Base-by-base conservation (phyloP, 2,888 invertebrate species). In the Dicyrtoma fusca region DNA sequence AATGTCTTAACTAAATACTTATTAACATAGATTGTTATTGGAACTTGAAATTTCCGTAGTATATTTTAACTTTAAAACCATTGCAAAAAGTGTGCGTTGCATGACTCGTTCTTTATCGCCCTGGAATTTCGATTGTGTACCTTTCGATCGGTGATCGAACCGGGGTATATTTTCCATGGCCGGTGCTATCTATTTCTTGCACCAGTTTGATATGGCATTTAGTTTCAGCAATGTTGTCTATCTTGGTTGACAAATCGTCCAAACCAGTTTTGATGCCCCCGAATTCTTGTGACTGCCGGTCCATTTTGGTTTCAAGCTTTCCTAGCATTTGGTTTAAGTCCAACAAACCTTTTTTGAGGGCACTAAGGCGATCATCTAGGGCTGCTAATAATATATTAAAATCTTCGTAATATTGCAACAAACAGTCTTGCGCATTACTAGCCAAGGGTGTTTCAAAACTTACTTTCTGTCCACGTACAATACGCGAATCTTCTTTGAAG, bases 401-500 rank as follows among this genome's bases (percentile, higher is more conserved):
- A n/a, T n/a, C n/a, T n/a, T n/a, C n/a, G n/a, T n/a, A n/a, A n/a
- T n/a, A n/a, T n/a, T n/a, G n/a, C n/a, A n/a, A n/a, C n/a, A n/a
- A n/a, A n/a, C n/a, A n/a, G n/a, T n/a, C n/a, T n/a, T n/a, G n/a
- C n/a, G n/a, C n/a, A n/a, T n/a, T n/a, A n/a, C n/a, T n/a, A n/a
- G n/a, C n/a, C n/a, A n/a, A n/a, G n/a, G n/a, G n/a, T n/a, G n/a
- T n/a, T n/a, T n/a, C n/a, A n/a, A 34, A 8, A 34, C 34, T 34
- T 34, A 34, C 34, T 34, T 34, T 34, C 34, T 5, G 8, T 34
- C 34, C 34, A 34, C 8, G 34, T 34, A 8, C 53, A 53, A 21
- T 53, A 53, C 17, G 53, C 53, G 21, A 53, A 53, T 53, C n/a
- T n/a, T n/a, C 53, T 53, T 19, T 53, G 53, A 17, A 53, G 53